Conservation (phyloP, 2,113 vertebrate genomes). For the Chionodraco myersi region DNA sequence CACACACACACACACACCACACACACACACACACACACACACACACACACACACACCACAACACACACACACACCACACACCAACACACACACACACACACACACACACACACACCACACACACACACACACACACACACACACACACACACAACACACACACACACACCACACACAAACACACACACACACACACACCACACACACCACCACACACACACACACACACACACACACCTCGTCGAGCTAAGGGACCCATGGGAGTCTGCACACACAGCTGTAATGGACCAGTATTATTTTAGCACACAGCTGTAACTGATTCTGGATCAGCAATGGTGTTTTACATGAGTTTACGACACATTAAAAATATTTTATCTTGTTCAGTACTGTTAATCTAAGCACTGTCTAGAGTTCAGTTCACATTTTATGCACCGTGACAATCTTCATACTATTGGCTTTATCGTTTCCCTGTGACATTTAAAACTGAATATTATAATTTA, state of each 20-base stretch:
- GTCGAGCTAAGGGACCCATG: slow-evolving; percentile 47
- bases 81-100: too few relatives aligned
- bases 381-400: slow-evolving; percentile 2
- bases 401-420: neutral
- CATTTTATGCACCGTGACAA: neutral
- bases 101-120: too few relatives aligned
- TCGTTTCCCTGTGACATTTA: too few relatives aligned
- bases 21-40: slow-evolving; percentile 33
- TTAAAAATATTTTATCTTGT: slow-evolving; percentile 4
- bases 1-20: slow-evolving; percentile 23
- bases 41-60: slow-evolving; percentile 16
- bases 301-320: slow-evolving; percentile 15
- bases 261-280: slow-evolving; percentile 46
- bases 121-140: slow-evolving; percentile 20
- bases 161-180: slow-evolving; percentile 47
- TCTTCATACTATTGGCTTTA: too few relatives aligned
- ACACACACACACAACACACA: slow-evolving; percentile 37
- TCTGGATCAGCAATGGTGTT: slow-evolving; percentile 7
- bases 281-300: slow-evolving; percentile 40
- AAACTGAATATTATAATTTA: too few relatives aligned
- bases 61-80: too few relatives aligned
- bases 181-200: slow-evolving; percentile 37
- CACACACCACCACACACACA: too few relatives aligned
- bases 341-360: slow-evolving; percentile 3
- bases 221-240: slow-evolving; percentile 16